Conservation (phyloP, 2,888 invertebrate species). For the Andrena dorsata region DNA sequence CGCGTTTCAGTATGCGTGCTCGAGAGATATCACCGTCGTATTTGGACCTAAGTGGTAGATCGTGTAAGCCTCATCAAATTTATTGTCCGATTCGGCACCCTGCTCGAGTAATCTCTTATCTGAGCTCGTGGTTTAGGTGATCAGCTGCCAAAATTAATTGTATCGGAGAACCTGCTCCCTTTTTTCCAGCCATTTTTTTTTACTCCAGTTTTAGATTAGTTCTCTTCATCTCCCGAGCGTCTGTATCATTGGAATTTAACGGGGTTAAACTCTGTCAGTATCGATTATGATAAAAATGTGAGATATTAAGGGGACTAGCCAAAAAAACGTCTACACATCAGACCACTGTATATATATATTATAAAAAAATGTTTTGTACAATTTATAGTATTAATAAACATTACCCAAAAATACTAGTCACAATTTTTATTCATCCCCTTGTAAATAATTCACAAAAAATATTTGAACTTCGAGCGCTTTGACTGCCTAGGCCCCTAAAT, state of each 20-base stretch:
- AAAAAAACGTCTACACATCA: no score
- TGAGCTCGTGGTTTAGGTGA: conserved; percentile 42
- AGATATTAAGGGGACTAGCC: no score
- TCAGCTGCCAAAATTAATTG: conserved; percentile 73
- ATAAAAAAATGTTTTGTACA: no score
- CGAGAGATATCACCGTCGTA: conserved; percentile 46
- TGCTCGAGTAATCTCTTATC: conserved; percentile 66
- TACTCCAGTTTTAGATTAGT: neutral
- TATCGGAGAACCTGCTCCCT: conserved; percentile 32
- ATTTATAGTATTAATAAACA: no score
- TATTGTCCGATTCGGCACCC: conserved; percentile 73
- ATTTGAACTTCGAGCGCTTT: no score
- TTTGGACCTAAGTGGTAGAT: conserved; percentile 76
- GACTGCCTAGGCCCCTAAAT: no score
- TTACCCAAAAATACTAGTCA: no score
- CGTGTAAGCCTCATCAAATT: conserved; percentile 78
- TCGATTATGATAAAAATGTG: no score
- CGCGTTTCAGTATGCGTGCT: conserved; percentile 31
- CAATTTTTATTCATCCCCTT: no score
- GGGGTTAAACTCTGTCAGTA: no score
- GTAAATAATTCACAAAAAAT: no score
- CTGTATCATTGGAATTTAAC: neutral
- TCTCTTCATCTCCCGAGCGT: neutral
- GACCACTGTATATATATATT: no score
- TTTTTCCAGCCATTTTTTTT: neutral